Percentiles rank a stretch among this genome's conserved stretches.
phyloP scores from a whole-genome alignment of 2,797 vertebrate genomes.

The Eulemur rubriventer region DNA sequence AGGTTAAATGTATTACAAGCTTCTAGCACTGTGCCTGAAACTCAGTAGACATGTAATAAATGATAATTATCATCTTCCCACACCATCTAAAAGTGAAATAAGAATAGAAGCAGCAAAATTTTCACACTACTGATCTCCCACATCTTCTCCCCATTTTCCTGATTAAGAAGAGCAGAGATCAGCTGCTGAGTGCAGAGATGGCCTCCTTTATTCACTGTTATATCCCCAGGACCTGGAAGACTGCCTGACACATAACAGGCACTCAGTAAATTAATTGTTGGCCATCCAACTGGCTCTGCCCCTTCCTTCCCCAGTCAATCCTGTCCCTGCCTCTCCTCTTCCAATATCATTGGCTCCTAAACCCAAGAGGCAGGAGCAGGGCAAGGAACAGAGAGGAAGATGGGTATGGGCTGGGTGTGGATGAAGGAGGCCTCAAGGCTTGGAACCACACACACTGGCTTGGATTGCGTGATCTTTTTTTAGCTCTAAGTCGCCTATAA shows the following conservation, averaged over 20 bases:
- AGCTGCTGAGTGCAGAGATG: neutral
- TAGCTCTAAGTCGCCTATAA: conserved; percentile 51
- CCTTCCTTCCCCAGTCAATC: neutral
- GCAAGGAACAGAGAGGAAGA: neutral
- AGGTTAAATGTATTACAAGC: neutral
- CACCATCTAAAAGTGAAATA: conserved; percentile 1
- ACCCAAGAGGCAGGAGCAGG: neutral
- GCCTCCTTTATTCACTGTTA: neutral
- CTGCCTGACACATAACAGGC: neutral
- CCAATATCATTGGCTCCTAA: neutral
- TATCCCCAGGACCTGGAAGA: neutral
- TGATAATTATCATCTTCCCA: neutral
- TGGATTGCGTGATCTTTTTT: conserved; percentile 1
- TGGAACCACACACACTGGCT: neutral
- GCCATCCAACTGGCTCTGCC: neutral
- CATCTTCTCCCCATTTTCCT: neutral
- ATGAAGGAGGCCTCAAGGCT: neutral
- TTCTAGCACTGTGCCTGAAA: neutral
- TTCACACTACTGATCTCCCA: neutral
- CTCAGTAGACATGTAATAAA: neutral
- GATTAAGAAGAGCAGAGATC: neutral
- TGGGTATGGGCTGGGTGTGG: neutral
- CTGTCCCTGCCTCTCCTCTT: neutral
- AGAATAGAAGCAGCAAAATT: neutral
- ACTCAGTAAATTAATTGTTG: neutral